A percentile compares a stretch with the other conserved stretches of the same genome.
These are phyloP conservation scores for Rhyzopertha dominica DNA, from an alignment of 1,140 invertebrate species.

Conservation along the genomic window DNA sequence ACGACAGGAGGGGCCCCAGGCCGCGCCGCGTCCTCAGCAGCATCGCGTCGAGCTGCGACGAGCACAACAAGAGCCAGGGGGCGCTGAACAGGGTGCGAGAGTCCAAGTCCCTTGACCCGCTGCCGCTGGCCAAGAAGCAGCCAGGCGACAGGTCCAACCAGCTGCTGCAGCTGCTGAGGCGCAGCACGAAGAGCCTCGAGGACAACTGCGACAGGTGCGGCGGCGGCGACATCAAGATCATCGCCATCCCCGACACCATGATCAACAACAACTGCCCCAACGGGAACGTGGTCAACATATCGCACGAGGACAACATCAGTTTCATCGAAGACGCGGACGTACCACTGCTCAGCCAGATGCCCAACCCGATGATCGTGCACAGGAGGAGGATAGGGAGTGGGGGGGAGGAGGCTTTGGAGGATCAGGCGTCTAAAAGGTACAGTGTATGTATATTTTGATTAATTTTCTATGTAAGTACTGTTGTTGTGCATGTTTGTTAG, in stretches of 20 bases:
- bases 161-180: slow-evolving; percentile 26
- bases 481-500: no score
- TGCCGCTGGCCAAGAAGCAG: slow-evolving; percentile 37
- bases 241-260: slow-evolving; percentile 47
- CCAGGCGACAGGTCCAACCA: slow-evolving; percentile 15
- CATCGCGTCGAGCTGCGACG: slow-evolving; percentile 52
- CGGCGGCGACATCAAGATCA: slow-evolving; percentile 39
- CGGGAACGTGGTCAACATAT: slow-evolving; percentile 48
- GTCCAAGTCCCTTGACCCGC: slow-evolving; percentile 50
- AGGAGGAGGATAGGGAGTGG: slow-evolving; percentile 33
- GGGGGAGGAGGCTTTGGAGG: slow-evolving; percentile 30
- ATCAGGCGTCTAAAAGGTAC: slow-evolving; percentile 48
- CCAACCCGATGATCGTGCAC: slow-evolving; percentile 27
- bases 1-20: slow-evolving; percentile 40
- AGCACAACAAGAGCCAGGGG: slow-evolving; percentile 44
- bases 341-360: slow-evolving; percentile 48
- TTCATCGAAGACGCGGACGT: slow-evolving; percentile 48
- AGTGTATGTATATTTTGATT: slow-evolving; percentile 2
- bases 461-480: no score
- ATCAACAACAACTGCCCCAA: slow-evolving; percentile 53
- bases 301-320: slow-evolving; percentile 31
- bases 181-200: slow-evolving; percentile 36
- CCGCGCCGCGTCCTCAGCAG: slow-evolving; percentile 48
- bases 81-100: slow-evolving; percentile 45
- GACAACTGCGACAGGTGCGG: slow-evolving; percentile 49